Percentiles rank a stretch among this genome's conserved stretches.
phyloP scores from a whole-genome alignment of 2,888 invertebrate genomes.

The Campoplex capitator region DNA sequence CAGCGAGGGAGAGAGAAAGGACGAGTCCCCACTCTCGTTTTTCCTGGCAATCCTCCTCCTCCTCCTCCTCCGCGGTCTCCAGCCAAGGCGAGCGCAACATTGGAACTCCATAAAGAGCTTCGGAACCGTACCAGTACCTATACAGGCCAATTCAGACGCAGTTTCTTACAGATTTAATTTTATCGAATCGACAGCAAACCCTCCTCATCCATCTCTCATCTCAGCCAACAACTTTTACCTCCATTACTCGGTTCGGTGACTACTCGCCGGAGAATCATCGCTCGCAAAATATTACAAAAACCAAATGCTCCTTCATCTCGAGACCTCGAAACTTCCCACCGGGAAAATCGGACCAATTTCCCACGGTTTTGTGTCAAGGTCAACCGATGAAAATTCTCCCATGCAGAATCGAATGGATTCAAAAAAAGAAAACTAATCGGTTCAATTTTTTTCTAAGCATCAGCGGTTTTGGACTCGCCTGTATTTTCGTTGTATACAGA shows the following conservation, averaged over 20 bases:
- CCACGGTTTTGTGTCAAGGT: not conserved
- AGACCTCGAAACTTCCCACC: too few relatives aligned
- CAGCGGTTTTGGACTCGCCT: not conserved
- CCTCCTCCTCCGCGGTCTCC: not conserved
- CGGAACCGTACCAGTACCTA: not conserved
- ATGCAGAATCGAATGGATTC: too few relatives aligned
- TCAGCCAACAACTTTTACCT: not conserved
- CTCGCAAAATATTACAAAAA: not conserved
- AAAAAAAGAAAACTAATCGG: too few relatives aligned
- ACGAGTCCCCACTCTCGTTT: slow-evolving; percentile 6
- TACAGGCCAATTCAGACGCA: slow-evolving; percentile 24
- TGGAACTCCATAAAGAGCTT: slow-evolving; percentile 42
- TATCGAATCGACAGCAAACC: not conserved
- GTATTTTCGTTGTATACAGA: not conserved
- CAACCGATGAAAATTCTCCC: not conserved
- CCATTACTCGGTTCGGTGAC: slow-evolving; percentile 8
- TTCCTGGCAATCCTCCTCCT: not conserved
- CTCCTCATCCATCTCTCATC: not conserved
- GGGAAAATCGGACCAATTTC: not conserved
- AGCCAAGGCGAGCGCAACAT: slow-evolving; percentile 45
- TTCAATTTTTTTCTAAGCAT: not conserved
- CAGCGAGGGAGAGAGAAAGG: not conserved
- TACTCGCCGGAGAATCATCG: not conserved
- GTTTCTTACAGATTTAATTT: not conserved
- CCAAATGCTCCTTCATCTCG: not conserved